phyloP scores from a whole-genome alignment of 2,113 vertebrate species.

The Vulpes lagopus region DNA sequence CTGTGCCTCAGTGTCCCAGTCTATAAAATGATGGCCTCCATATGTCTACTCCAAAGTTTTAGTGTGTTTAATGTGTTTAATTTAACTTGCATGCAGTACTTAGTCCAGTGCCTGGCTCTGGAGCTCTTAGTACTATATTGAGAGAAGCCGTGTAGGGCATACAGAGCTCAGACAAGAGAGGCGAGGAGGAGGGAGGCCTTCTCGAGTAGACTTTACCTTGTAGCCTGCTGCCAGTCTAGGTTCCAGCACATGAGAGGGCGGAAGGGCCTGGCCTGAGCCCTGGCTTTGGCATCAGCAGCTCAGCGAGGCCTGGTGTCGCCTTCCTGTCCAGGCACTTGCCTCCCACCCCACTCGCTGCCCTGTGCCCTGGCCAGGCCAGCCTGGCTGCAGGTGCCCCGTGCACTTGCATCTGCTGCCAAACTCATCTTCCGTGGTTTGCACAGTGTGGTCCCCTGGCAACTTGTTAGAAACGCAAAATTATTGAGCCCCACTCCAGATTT shows the following conservation, averaged over 20 bases:
- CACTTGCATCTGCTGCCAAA: neutral
- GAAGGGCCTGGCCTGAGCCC: neutral
- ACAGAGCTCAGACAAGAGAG: neutral
- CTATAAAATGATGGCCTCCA: neutral
- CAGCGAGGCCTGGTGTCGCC: too few relatives aligned
- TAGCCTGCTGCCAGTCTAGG: neutral
- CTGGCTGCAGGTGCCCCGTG: too few relatives aligned
- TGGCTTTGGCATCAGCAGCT: neutral
- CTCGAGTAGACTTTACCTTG: neutral
- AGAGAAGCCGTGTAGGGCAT: neutral
- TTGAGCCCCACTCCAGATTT: neutral
- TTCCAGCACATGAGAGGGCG: neutral
- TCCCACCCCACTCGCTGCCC: rapidly evolving
- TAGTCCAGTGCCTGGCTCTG: neutral
- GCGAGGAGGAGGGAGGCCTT: neutral
- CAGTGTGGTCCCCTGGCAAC: neutral
- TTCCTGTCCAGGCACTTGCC: too few relatives aligned
- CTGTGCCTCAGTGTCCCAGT: neutral
- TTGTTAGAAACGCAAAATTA: neutral
- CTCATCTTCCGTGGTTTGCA: neutral
- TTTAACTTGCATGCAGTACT: neutral
- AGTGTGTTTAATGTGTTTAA: neutral
- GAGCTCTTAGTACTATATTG: neutral
- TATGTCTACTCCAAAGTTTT: neutral
- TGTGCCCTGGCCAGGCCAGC: neutral